Conservation (phyloP, 2,888 invertebrate genomes). For the Melitaea athalia region DNA sequence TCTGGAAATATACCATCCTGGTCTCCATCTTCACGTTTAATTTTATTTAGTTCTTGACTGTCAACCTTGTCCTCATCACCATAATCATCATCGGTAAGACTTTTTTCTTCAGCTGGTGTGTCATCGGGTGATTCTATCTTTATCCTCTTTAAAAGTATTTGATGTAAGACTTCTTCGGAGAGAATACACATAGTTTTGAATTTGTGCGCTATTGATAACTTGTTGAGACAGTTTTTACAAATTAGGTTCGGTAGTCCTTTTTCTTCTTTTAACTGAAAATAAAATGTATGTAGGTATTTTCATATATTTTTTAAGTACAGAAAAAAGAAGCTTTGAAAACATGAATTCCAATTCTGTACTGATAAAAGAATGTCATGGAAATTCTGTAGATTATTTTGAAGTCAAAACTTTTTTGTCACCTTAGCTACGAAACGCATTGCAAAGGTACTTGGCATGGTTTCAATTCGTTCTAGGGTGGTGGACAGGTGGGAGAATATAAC, state of each 20-base stretch:
- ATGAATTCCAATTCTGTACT: too few species aligned
- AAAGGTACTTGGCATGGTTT: too few species aligned
- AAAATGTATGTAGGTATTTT: not conserved
- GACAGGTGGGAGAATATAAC: too few species aligned
- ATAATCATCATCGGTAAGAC: too few species aligned
- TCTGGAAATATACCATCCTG: too few species aligned
- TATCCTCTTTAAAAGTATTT: slow-evolving; percentile 38
- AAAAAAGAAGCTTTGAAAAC: too few species aligned
- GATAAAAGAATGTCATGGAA: too few species aligned
- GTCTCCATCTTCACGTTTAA: not conserved
- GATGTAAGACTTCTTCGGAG: slow-evolving; percentile 48
- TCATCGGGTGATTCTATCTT: slow-evolving; percentile 43
- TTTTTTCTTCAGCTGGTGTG: slow-evolving; percentile 3
- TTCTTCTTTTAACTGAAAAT: slow-evolving; percentile 45
- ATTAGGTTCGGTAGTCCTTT: slow-evolving; percentile 51
- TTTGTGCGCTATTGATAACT: slow-evolving; percentile 49
- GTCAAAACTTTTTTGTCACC: too few species aligned
- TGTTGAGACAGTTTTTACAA: slow-evolving; percentile 49
- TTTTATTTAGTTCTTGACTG: slow-evolving; percentile 23
- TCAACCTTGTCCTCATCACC: slow-evolving; percentile 26
- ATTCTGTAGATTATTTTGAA: too few species aligned
- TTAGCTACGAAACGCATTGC: too few species aligned
- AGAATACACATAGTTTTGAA: slow-evolving; percentile 55
- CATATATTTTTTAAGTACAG: not conserved
- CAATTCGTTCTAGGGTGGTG: too few species aligned